Conservation (phyloP, 1,140 invertebrate genomes). For the Limonius californicus region DNA sequence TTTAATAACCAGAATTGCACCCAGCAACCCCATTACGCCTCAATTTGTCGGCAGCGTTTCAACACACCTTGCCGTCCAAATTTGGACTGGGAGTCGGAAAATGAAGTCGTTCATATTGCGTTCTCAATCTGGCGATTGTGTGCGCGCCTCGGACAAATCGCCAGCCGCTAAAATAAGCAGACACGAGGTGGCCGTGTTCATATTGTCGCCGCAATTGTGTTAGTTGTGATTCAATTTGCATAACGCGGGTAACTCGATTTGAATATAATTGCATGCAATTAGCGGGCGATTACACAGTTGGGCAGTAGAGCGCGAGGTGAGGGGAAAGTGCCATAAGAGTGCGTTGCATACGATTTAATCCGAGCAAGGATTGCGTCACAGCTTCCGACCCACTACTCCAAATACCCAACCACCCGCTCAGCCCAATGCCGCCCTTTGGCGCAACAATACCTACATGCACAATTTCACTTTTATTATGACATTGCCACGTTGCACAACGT, state of each 20-base stretch:
- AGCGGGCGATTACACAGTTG: conserved; percentile 44
- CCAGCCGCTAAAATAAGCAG: background rate
- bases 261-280: conserved; percentile 45
- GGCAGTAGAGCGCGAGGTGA: conserved; percentile 33
- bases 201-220: conserved; percentile 1
- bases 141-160: background rate
- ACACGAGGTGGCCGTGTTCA: background rate
- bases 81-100: background rate
- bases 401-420: conserved; percentile 30
- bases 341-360: conserved; percentile 30
- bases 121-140: background rate
- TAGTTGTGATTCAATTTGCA: conserved; percentile 7
- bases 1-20: no score
- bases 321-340: conserved; percentile 39
- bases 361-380: conserved; percentile 20
- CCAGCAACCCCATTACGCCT: no score
- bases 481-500: conserved; percentile 20
- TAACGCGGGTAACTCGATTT: conserved; percentile 29
- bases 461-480: conserved; percentile 35
- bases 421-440: conserved; percentile 28
- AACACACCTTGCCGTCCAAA: background rate
- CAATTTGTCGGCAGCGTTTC: no score
- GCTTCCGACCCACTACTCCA: conserved; percentile 41
- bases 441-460: conserved; percentile 27
- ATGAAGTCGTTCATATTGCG: background rate